A percentile compares a stretch with the other conserved stretches of the same genome.
Conservation (phyloP, 2,888 invertebrate species). For the Macroteleia sp. region DNA sequence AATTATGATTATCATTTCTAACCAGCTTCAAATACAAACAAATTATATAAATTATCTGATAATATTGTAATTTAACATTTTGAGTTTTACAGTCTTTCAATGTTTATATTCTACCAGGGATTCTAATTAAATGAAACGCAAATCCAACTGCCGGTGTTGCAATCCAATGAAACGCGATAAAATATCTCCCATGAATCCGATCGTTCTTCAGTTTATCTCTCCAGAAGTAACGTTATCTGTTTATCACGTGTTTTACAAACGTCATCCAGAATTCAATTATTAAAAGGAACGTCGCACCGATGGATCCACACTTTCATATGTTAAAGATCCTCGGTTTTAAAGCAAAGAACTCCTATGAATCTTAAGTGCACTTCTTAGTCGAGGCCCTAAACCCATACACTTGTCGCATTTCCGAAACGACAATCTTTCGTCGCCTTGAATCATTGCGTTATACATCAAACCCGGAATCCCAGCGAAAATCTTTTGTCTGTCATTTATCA, state of each 20-base stretch:
- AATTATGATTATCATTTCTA: too few species aligned
- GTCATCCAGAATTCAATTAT: constrained; percentile 40
- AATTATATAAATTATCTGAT: too few species aligned
- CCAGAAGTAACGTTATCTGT: constrained; percentile 29
- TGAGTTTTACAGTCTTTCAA: too few species aligned
- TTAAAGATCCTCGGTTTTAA: constrained; percentile 12
- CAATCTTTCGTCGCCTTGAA: constrained; percentile 1
- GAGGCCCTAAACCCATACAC: too few species aligned
- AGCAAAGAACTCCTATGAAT: constrained; percentile 12
- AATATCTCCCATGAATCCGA: constrained; percentile 7
- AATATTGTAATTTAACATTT: too few species aligned
- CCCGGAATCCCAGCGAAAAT: constrained; percentile 1
- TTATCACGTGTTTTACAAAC: constrained; percentile 27
- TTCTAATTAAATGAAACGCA: too few species aligned
- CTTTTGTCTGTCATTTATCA: too few species aligned
- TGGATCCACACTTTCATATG: constrained; percentile 9
- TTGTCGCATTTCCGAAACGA: too few species aligned
- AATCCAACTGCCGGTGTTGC: constrained; percentile 1
- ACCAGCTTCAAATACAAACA: too few species aligned
- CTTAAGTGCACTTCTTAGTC: constrained; percentile 10
- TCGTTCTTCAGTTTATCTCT: constrained; percentile 20
- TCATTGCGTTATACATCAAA: constrained; percentile 33
- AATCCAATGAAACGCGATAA: constrained; percentile 16
- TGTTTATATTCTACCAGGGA: too few species aligned
- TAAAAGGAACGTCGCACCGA: background rate